Conservation (phyloP, 2,797 vertebrate genomes). For the Enteromius viviparus region DNA sequence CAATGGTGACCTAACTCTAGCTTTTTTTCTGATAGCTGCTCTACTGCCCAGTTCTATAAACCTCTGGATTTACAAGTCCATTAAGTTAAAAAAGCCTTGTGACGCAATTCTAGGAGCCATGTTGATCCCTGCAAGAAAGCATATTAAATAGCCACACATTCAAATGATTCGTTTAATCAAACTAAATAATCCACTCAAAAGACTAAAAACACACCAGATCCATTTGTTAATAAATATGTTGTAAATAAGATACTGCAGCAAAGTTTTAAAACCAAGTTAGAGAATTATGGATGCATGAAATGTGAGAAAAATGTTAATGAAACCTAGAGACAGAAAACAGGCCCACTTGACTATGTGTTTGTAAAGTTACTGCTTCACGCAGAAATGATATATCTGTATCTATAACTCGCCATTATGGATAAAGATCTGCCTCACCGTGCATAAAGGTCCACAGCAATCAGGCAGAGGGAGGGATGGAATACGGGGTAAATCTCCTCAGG, state of each 20-base stretch:
- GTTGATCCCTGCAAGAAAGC: constrained; percentile 32
- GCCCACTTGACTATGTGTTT: neutral
- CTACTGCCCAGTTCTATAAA: constrained; percentile 57
- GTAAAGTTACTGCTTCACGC: neutral
- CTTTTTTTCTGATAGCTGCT: constrained; percentile 43
- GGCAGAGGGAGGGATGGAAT: constrained; percentile 39
- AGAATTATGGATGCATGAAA: neutral
- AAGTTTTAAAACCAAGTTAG: neutral
- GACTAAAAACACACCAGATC: constrained; percentile 8
- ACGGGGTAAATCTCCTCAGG: constrained; percentile 36
- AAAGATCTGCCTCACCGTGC: neutral
- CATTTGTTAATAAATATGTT: neutral
- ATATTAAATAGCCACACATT: neutral
- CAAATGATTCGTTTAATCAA: constrained; percentile 11
- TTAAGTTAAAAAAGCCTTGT: constrained; percentile 39
- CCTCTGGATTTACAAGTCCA: constrained; percentile 54
- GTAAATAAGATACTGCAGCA: neutral
- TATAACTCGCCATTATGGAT: constrained; percentile 19
- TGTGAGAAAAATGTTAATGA: neutral
- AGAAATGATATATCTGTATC: neutral
- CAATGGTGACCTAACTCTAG: constrained; percentile 58
- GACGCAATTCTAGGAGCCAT: constrained; percentile 46
- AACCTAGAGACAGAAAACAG: neutral
- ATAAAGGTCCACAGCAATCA: constrained; percentile 18
- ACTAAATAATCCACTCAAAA: neutral